phyloP scores from a whole-genome alignment of 2,888 invertebrate genomes.

The Drosophila subquinaria region DNA sequence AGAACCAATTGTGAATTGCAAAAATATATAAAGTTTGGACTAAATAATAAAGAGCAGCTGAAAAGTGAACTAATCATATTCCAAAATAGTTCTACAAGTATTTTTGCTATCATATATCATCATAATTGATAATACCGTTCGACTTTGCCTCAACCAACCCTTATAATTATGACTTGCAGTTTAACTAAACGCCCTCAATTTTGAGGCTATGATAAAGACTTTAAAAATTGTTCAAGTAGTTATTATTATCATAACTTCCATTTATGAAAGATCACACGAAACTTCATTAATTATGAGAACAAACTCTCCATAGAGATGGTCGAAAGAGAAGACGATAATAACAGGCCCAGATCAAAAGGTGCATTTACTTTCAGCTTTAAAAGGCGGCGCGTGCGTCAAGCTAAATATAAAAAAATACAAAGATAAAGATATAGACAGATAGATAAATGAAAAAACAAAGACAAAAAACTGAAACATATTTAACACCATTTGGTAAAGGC shows the following conservation, averaged over 20 bases:
- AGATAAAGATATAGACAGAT: constrained; percentile 5
- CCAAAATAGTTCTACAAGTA: constrained; percentile 21
- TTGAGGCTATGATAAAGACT: constrained; percentile 40
- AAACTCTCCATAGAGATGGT: constrained; percentile 24
- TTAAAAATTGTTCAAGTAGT: constrained; percentile 39
- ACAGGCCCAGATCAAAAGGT: constrained; percentile 54
- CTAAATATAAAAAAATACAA: constrained; percentile 16
- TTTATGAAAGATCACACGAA: constrained; percentile 39
- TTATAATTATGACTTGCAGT: constrained; percentile 52
- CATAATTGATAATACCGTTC: constrained; percentile 10
- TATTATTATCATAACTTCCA: constrained; percentile 47
- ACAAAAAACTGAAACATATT: constrained; percentile 24
- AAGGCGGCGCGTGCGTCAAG: constrained; percentile 56
- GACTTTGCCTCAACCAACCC: constrained; percentile 5
- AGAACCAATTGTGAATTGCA: constrained; percentile 13
- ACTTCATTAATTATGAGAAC: constrained; percentile 66
- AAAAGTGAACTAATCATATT: constrained; percentile 38
- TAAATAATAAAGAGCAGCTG: constrained; percentile 33
- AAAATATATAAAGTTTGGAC: too few species aligned
- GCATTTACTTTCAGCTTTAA: constrained; percentile 54
- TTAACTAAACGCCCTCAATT: constrained; percentile 31
- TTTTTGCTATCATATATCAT: constrained; percentile 32
- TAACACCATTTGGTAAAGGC: constrained; percentile 60
- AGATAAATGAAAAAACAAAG: constrained; percentile 5
- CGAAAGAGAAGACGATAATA: constrained; percentile 56